These are phyloP conservation scores for Mastomys coucha DNA, from an alignment of 2,113 vertebrate genomes.

Conservation along the genomic window DNA sequence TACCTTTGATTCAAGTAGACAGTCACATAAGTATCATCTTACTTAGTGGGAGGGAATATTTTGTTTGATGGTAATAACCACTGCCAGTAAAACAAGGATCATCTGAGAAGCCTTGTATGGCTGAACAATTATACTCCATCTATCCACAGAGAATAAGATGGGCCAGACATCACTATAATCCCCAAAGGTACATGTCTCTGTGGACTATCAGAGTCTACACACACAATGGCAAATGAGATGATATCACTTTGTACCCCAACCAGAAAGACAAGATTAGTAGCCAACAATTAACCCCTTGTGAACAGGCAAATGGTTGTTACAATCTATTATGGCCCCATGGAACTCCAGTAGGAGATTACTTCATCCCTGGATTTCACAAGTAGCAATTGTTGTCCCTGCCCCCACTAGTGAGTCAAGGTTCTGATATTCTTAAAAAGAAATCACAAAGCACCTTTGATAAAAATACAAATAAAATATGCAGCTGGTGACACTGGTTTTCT, in stretches of 20 bases:
- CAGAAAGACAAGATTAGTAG: conserved; percentile 66
- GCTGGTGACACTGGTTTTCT: not conserved
- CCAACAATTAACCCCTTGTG: conserved; percentile 62
- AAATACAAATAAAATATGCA: conserved; percentile 68
- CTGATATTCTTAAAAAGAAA: conserved; percentile 62
- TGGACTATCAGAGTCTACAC: conserved; percentile 72
- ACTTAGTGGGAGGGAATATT: not conserved
- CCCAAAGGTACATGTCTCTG: conserved; percentile 65
- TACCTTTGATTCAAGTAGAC: not conserved
- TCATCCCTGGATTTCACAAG: conserved; percentile 81
- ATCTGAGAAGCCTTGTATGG: conserved; percentile 44
- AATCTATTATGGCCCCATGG: conserved; percentile 64
- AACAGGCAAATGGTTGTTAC: conserved; percentile 73
- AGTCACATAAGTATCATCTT: not conserved
- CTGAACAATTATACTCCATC: conserved; percentile 59
- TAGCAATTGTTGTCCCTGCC: not conserved
- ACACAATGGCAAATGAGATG: conserved; percentile 69
- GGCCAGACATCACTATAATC: conserved; percentile 66
- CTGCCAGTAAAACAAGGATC: conserved; percentile 19
- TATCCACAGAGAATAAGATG: conserved; percentile 69
- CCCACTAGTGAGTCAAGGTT: conserved; percentile 47
- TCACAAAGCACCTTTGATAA: conserved; percentile 58
- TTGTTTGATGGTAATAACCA: conserved; percentile 53
- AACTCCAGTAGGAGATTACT: conserved; percentile 77
- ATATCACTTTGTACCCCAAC: conserved; percentile 77